phyloP scores from a whole-genome alignment of 2,113 vertebrate genomes.

The Aptenodytes forsteri region DNA sequence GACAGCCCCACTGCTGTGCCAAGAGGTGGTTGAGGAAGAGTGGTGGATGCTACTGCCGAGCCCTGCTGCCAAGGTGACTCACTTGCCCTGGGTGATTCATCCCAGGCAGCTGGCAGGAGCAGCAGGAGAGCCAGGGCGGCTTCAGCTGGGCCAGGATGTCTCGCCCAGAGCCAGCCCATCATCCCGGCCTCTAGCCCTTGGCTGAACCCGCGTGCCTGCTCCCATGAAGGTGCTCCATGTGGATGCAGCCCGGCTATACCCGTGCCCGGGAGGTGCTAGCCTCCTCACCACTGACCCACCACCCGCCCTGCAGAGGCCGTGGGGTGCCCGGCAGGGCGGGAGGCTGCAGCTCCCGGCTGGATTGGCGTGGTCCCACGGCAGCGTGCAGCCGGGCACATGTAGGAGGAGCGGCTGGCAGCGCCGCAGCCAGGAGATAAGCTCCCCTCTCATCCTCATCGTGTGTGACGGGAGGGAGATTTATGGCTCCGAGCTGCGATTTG shows the following conservation, averaged over 20 bases:
- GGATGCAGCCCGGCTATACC: accelerated
- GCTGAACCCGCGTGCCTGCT: accelerated
- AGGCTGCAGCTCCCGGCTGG: accelerated
- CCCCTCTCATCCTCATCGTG: slow-evolving; percentile 7
- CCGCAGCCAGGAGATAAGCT: slow-evolving; percentile 37
- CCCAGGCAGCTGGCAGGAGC: background rate
- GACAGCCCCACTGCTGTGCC: background rate
- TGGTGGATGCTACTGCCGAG: background rate
- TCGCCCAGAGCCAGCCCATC: background rate
- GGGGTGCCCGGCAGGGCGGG: accelerated
- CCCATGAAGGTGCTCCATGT: accelerated
- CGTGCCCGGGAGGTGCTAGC: accelerated
- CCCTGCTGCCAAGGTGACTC: background rate
- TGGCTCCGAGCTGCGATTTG: slow-evolving; percentile 43
- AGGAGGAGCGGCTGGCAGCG: background rate
- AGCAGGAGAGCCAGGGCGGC: background rate
- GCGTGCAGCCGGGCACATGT: accelerated
- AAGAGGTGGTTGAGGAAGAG: background rate
- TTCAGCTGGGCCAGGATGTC: background rate
- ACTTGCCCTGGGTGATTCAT: background rate
- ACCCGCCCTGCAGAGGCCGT: accelerated
- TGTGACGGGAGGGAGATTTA: slow-evolving; percentile 58
- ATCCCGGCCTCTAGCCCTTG: background rate
- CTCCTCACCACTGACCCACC: background rate
- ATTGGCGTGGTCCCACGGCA: accelerated